Evolutionary conservation across 1,140 invertebrate genomes (phyloP).

Genomic region (Nymphalis io): DNA sequence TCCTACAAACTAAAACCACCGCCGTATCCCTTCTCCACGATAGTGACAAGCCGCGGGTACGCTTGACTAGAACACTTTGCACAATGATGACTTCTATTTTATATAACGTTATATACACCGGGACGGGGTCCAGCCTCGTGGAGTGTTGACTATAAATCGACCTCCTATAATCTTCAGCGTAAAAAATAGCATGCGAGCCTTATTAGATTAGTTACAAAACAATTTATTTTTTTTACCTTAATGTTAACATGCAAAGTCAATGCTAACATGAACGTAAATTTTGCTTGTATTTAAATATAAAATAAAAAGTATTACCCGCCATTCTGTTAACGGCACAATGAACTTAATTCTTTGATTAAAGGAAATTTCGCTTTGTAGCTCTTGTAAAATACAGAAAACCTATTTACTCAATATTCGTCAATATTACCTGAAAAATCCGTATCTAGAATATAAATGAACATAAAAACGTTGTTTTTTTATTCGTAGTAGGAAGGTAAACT

Average conservation of each 20-base stretch:
- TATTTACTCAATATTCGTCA: constrained; percentile 10
- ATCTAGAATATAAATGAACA: not conserved
- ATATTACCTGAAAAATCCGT: constrained; percentile 4
- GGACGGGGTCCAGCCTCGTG: no score
- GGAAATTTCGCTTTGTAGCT: constrained; percentile 2
- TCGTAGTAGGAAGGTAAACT: not conserved
- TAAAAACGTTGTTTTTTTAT: not conserved
- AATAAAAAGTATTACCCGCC: constrained; percentile 4
- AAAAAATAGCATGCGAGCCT: no score
- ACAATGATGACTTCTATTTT: no score
- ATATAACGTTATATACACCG: no score
- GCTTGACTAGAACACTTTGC: no score
- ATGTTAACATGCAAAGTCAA: not conserved
- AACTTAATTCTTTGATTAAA: constrained; percentile 14
- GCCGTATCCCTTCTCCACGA: no score
- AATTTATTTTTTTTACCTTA: no score
- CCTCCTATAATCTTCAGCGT: no score
- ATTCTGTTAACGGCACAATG: not conserved
- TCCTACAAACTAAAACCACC: no score
- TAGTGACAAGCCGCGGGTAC: no score
- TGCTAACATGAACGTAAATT: not conserved
- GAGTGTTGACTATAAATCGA: no score
- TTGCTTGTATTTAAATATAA: not conserved
- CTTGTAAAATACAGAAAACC: constrained; percentile 8
- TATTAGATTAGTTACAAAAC: no score